A percentile compares a stretch with the other conserved stretches of the same genome.
These are phyloP conservation scores for Catharus fuscescens DNA, from an alignment of 2,113 vertebrate species.

Conservation along the genomic window DNA sequence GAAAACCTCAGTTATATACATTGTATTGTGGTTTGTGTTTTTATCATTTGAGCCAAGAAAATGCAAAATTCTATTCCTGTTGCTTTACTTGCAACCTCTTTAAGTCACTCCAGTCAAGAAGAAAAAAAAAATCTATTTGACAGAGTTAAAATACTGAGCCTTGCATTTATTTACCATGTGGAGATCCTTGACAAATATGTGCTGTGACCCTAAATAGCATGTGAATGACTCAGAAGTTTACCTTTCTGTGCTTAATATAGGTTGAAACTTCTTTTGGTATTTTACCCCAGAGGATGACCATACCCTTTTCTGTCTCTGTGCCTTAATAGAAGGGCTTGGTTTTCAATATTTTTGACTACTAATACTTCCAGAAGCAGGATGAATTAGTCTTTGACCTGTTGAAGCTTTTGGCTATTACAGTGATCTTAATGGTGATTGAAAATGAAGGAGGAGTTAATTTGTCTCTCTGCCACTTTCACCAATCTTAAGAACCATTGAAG, in stretches of 20 bases:
- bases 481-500: constrained; percentile 1
- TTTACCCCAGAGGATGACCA: background rate
- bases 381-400: background rate
- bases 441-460: background rate
- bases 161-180: background rate
- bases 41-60: constrained; percentile 63
- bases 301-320: background rate
- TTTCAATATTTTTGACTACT: background rate
- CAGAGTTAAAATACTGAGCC: background rate
- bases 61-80: constrained; percentile 24
- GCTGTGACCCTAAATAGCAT: constrained; percentile 21
- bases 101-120: constrained; percentile 4
- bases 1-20: constrained; percentile 42
- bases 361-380: background rate
- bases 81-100: constrained; percentile 26
- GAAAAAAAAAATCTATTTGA: background rate
- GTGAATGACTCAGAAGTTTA: constrained; percentile 34
- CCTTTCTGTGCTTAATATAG: background rate
- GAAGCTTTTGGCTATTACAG: background rate
- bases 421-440: background rate
- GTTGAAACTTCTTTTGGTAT: background rate
- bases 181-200: background rate
- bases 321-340: background rate
- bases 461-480: background rate
- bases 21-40: constrained; percentile 37